These are phyloP conservation scores for Pachyseris speciosa DNA, from an alignment of 64 coral and sea anemone genomes.

Conservation along the genomic window DNA sequence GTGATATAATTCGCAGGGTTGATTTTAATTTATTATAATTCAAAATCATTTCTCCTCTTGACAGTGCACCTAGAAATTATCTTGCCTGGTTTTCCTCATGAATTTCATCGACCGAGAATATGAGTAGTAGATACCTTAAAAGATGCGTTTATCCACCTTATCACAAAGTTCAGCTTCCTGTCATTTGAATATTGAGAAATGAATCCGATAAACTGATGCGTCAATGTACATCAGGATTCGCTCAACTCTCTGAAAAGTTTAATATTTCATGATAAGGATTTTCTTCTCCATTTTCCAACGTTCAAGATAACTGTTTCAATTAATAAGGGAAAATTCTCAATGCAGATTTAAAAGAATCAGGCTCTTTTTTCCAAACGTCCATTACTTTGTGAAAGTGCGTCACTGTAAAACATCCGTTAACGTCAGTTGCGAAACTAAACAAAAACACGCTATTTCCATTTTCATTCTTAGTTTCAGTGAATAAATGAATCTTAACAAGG, in stretches of 20 bases:
- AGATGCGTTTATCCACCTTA: background rate
- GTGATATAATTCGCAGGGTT: too few relatives aligned
- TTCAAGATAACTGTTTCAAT: background rate
- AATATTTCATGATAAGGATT: background rate
- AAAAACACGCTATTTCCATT: too few relatives aligned
- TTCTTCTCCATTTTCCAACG: background rate
- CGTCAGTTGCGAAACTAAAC: too few relatives aligned
- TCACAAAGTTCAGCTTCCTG: background rate
- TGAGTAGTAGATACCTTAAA: background rate
- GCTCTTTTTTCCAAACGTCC: too few relatives aligned
- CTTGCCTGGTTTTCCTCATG: background rate
- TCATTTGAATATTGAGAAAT: background rate
- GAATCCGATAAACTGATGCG: background rate
- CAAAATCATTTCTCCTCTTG: background rate
- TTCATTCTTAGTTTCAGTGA: too few relatives aligned
- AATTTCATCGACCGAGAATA: background rate
- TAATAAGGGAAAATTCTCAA: background rate
- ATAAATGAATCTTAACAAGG: too few relatives aligned
- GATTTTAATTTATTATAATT: background rate
- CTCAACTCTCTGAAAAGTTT: background rate
- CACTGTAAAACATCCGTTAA: too few relatives aligned
- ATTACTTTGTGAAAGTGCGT: too few relatives aligned
- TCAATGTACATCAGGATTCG: background rate
- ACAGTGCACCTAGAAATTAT: background rate
- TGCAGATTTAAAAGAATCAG: too few relatives aligned